Evolutionary conservation across 1,140 invertebrate genomes (phyloP), one percentile per base, ranked within the genome.

Genomic region (Phenacoccus solenopsis): DNA sequence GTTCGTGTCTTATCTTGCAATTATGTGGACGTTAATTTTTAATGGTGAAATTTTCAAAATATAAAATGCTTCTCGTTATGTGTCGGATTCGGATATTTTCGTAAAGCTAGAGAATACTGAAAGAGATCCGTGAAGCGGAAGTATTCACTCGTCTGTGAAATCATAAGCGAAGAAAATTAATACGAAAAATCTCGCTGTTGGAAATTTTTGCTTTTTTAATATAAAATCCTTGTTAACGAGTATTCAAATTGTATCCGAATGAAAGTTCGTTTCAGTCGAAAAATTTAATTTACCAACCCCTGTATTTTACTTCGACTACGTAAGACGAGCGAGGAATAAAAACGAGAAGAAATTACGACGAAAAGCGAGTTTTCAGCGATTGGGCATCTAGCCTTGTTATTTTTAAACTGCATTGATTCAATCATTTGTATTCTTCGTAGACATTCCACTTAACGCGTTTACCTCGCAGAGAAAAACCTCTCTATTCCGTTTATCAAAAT

Each of bases 341-440:
- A 32, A 32, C 30, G 30, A 32, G 30, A 7, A 49, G 38, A 49
- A 49, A 49, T 49, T n/a, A 16, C 38, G 5, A 49, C 20, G 20
- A 16, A 49, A 49, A 49, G 38, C 38, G 3, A 5, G 12, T 49
- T n/a, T 10, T 49, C 38, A 49, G 20, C 38, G 38, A 10, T n/a
- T 49, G 38, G 38, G 12, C 20, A 49, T 49, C 38, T n/a, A n/a
- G 16, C 5, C 5, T 49, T n/a, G n/a, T n/a, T n/a, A n/a, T n/a
- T n/a, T n/a, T n/a, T n/a, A n/a, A n/a, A n/a, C n/a, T n/a, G n/a
- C 38, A 49, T 49, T 49, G 12, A 49, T 49, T n/a, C 38, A 49
- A n/a, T 49, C 38, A 49, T 49, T 49, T 49, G 38, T 49, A 49
- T 49, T 49, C 38, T 49, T 49, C n/a, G n/a, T n/a, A n/a, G n/a